Evolutionary conservation across 2,797 vertebrate species (phyloP), one percentile per base, ranked within the genome.

Genomic region (Brachymystax lenok): DNA sequence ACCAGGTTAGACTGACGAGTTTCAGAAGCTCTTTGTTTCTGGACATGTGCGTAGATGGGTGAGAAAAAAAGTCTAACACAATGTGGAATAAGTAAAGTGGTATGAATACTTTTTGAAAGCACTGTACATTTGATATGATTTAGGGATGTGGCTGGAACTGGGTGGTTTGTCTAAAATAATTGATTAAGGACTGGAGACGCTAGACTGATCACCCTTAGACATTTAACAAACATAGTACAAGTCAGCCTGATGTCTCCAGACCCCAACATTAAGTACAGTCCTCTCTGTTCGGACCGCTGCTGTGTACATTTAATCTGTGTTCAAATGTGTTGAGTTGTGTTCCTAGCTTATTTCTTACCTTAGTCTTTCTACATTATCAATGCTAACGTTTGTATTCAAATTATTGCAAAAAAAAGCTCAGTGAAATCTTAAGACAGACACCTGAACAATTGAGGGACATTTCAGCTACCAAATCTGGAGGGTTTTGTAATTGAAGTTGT

Each of bases 311-410:
- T 91, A 89, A 90, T 89, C 85, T 86, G 85, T 74, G 75, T 85
- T 86, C 83, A 86, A 79, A 84, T 85, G 79, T 84, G 74, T 89
- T 78, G 69, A 84, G 83, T 82, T 86, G 81, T 87, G 82, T 86
- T 92, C 77, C 90, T 81, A 88, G 86, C 88, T 86, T 81, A 77
- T 94, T 95, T 95, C 92, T 94, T 93, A 93, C 83, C 79, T 90
- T 90, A 91, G 83, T 92, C 93, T 96, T 95, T 88, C 88, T 94
- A 92, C 89, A 90, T 86, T 88, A 80, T 87, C 88, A 85, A 91
- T 88, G 90, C 74, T 88, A 88, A 90, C 84, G 86, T 93, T 90
- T 94, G 90, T 95, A 94, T 91, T 91, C 79, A 83, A 85, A 91
- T 86, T 91, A 76, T 77, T 74, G 84, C 76, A 12, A 46, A 12